Percentiles rank a stretch among this genome's conserved stretches.
These are phyloP conservation scores for Aporophyla nigra DNA, from an alignment of 2,888 invertebrate genomes.

Conservation along the genomic window DNA sequence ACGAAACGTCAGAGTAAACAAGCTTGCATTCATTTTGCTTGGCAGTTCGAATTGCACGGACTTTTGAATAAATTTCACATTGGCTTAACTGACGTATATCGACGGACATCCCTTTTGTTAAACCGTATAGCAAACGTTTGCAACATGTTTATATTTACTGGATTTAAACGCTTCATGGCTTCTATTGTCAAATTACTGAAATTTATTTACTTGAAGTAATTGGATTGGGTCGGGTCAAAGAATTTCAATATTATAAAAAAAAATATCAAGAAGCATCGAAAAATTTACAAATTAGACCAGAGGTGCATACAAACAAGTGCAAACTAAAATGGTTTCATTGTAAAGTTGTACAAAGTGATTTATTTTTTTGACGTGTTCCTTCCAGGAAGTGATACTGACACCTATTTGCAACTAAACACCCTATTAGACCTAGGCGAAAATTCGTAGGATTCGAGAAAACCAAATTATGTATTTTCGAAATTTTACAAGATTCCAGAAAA, in stretches of 20 bases:
- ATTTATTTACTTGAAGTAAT: slow-evolving; percentile 19
- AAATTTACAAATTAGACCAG: too few species aligned
- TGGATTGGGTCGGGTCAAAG: neutral
- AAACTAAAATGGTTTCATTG: too few species aligned
- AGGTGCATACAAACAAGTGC: too few species aligned
- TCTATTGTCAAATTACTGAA: slow-evolving; percentile 40
- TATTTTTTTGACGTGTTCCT: too few species aligned
- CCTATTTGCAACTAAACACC: too few species aligned
- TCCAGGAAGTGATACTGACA: too few species aligned
- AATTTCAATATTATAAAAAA: neutral
- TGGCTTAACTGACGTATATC: slow-evolving; percentile 46
- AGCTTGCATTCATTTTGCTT: slow-evolving; percentile 41
- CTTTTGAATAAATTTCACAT: slow-evolving; percentile 57
- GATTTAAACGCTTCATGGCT: slow-evolving; percentile 39
- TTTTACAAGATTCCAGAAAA: too few species aligned
- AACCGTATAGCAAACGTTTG: slow-evolving; percentile 32
- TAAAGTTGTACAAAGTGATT: neutral
- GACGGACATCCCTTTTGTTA: slow-evolving; percentile 51
- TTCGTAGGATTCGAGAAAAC: too few species aligned
- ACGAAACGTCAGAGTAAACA: slow-evolving; percentile 48
- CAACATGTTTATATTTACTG: slow-evolving; percentile 28
- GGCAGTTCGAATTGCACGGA: slow-evolving; percentile 48
- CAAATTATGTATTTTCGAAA: too few species aligned
- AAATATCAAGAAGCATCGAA: neutral
- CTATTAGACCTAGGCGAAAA: too few species aligned